Evolutionary conservation across 2,888 invertebrate species (phyloP), one percentile per base, ranked within the genome.

Genomic region (Sisyra nigra): DNA sequence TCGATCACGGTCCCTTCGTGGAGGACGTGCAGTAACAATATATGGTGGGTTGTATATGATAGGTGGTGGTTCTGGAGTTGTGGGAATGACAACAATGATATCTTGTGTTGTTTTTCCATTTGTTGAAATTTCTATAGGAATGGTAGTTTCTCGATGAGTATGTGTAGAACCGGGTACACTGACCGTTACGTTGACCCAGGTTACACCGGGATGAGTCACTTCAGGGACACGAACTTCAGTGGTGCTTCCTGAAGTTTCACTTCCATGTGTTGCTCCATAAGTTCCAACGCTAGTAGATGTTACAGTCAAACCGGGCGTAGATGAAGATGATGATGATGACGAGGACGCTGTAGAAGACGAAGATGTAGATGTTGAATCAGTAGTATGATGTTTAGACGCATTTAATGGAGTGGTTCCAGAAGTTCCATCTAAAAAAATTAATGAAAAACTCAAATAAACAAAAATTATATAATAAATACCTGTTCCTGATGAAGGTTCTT

Each of bases 401-500:
- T 24, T 24, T 24, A 24, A 24, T 24, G 24, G 24, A 24, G 24
- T 24, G 3, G 24, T 24, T 24, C 24, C 24, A 7, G 24, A 24
- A 3, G 24, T 24, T 5, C 24, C 24, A 7, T 24, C 24, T 24
- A 7, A 24, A 24, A 24, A 24, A 7, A 24, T 7, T 24, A 24
- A 24, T 7, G 7, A 24, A 24, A 24, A 7, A 7, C 24, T 24
- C 3, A 5, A 7, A 24, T 24, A 24, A 24, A 24, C 7, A 24
- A 24, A 24, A 24, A 24, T 5, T 24, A 24, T 5, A 24, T 24
- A 39, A 45, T 8, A 46, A 18, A 57, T 53, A 69, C 67, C 68
- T 57, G 66, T 61, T 40, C 60, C 60, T 48, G 60, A 71, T 0
- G 74, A 72, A 39, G 72, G 69, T 46, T 76, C 80, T 52, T 83